phyloP scores from a whole-genome alignment of 2,888 invertebrate genomes.

The Panzeria rudis region DNA sequence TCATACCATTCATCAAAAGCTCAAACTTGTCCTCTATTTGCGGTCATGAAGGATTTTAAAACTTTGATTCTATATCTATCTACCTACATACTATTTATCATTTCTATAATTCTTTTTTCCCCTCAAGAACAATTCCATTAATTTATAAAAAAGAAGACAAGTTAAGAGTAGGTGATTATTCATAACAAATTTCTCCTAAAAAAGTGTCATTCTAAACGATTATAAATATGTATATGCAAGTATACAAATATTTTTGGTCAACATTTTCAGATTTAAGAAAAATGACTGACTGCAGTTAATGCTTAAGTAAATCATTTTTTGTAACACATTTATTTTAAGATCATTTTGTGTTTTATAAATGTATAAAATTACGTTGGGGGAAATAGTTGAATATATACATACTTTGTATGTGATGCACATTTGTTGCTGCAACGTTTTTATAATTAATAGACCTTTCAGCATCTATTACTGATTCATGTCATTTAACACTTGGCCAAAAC shows the following conservation, averaged over 20 bases:
- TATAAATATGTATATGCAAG: not conserved
- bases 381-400: not conserved
- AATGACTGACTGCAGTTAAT: conserved; percentile 38
- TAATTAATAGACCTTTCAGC: conserved; percentile 68
- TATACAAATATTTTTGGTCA: not conserved
- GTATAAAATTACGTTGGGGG: not conserved
- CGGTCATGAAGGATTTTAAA: too few relatives aligned
- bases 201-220: conserved; percentile 41
- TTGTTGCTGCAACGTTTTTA: not conserved
- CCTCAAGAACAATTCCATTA: not conserved
- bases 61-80: too few relatives aligned
- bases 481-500: conserved; percentile 48
- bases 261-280: not conserved
- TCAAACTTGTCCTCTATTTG: too few relatives aligned
- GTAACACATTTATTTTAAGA: conserved; percentile 23
- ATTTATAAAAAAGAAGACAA: not conserved
- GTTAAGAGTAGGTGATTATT: conserved; percentile 1
- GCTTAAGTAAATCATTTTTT: conserved; percentile 47
- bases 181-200: conserved; percentile 11
- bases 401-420: conserved; percentile 24
- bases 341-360: conserved; percentile 6
- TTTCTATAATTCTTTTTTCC: not conserved
- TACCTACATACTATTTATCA: too few relatives aligned
- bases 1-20: too few relatives aligned
- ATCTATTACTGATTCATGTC: conserved; percentile 36